A percentile compares a stretch with the other conserved stretches of the same genome.
phyloP scores from a whole-genome alignment of 1,140 invertebrate species.

The Glossosoma conforme region DNA sequence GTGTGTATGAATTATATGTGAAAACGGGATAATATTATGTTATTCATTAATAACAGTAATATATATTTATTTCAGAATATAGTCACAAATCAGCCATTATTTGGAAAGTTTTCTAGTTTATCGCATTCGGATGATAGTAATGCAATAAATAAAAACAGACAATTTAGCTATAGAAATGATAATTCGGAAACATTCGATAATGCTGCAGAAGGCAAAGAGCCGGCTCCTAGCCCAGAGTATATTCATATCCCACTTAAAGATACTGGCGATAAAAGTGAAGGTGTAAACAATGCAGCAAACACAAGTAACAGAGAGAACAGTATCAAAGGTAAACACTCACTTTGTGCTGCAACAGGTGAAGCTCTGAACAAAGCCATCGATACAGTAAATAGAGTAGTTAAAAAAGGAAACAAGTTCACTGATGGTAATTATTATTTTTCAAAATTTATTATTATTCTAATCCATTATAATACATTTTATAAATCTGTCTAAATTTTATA shows the following conservation, averaged over 20 bases:
- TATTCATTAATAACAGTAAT: too few species aligned
- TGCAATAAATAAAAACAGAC: too few species aligned
- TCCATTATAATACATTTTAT: too few species aligned
- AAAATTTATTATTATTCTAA: background rate
- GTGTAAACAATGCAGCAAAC: background rate
- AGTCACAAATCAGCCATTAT: constrained; percentile 15
- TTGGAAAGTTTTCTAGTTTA: constrained; percentile 1
- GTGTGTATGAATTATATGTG: too few species aligned
- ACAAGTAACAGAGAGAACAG: background rate
- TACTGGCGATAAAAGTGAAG: background rate
- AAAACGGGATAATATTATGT: too few species aligned
- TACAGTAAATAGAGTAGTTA: constrained; percentile 31
- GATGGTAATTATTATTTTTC: constrained; percentile 44
- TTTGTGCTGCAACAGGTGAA: constrained; percentile 28
- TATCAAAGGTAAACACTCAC: constrained; percentile 1
- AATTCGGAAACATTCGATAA: too few species aligned
- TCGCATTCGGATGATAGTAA: background rate
- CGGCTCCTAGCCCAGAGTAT: constrained; percentile 2
- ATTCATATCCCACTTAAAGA: constrained; percentile 14
- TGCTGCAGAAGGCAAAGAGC: background rate
- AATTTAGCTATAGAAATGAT: background rate
- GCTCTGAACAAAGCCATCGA: constrained; percentile 40
- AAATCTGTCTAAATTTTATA: too few species aligned
- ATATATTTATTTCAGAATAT: constrained; percentile 9
- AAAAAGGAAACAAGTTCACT: constrained; percentile 65